phyloP scores from a whole-genome alignment of 2,797 vertebrate species.

The Buphagus erythrorhynchus region DNA sequence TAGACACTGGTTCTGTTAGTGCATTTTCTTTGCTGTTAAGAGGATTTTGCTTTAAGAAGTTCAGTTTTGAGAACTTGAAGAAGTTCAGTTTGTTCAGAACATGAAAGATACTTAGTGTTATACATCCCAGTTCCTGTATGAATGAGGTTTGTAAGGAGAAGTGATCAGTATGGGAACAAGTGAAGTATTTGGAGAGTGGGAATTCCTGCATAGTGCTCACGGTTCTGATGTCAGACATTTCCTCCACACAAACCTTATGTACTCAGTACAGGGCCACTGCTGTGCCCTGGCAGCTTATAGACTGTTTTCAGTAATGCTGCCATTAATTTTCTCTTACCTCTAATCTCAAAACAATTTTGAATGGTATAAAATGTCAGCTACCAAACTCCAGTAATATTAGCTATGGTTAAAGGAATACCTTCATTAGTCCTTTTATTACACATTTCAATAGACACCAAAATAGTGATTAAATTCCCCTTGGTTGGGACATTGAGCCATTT shows the following conservation, averaged over 20 bases:
- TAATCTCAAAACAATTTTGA: neutral
- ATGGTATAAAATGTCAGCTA: neutral
- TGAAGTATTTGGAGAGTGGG: neutral
- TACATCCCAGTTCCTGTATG: fast-evolving
- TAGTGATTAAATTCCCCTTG: neutral
- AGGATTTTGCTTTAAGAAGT: neutral
- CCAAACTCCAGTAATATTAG: neutral
- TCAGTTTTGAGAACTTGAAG: neutral
- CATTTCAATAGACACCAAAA: neutral
- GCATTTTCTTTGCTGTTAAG: neutral
- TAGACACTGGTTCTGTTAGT: neutral
- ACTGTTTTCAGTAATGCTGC: neutral
- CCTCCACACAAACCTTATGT: neutral
- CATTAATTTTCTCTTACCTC: neutral
- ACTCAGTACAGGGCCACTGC: neutral
- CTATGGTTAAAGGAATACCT: neutral
- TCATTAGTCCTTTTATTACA: neutral
- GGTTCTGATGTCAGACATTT: neutral
- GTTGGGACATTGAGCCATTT: neutral
- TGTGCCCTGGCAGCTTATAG: neutral
- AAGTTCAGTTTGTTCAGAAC: neutral
- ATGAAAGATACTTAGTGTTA: neutral
- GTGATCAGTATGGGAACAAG: neutral
- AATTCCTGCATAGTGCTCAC: fast-evolving
- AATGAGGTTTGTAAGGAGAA: neutral